Base-by-base conservation (phyloP, 2,888 invertebrate species). In the Drosophila meridionalis region DNA sequence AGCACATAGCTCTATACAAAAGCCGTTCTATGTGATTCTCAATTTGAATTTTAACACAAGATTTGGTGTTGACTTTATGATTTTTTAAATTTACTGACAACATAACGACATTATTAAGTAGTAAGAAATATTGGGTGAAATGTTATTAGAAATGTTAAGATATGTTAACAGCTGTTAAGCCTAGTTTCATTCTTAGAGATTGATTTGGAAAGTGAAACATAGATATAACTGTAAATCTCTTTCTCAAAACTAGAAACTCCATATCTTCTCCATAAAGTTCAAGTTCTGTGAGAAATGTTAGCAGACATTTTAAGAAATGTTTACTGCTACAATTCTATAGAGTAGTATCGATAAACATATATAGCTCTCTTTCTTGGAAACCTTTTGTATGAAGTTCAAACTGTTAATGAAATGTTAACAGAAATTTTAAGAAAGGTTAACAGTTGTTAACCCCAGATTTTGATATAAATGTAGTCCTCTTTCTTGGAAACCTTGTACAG, bases 21-120 rank as follows among this genome's bases (percentile, higher is more conserved):
- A 66, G 43, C 43, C 47, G 11, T 11, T 26, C 28, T 52, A 26
- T 52, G 36, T 26, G 34, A 26, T 11, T 34, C 32, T 52, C 50
- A 52, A 6, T 20, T 32, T 52, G 4, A 0, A 5, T n/a, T 7
- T 30, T 50, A 14, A 14, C 32, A 9, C 9, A 9, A 48, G 0
- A 28, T 26, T 9, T 26, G 9, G 12, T 28, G 28, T 12, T 28
- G 3, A 0, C 2, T n/a, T 48, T 30, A 9, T 3, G 8, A 3
- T 43, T 9, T 43, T 20, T 3, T 9, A 20, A 43, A 43, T 2
- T 45, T 5, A 26, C 5, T 26, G 20, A 20, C 20, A 7, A 12
- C 28, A 28, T 28, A 26, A 5, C 11, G 11, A 30, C 4, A n/a
- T 6, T 45, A 11, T 45, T 11, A 11, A 8, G 8, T 48, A 7